phyloP scores from a whole-genome alignment of 2,113 vertebrate species.

The Nesogale talazaci region DNA sequence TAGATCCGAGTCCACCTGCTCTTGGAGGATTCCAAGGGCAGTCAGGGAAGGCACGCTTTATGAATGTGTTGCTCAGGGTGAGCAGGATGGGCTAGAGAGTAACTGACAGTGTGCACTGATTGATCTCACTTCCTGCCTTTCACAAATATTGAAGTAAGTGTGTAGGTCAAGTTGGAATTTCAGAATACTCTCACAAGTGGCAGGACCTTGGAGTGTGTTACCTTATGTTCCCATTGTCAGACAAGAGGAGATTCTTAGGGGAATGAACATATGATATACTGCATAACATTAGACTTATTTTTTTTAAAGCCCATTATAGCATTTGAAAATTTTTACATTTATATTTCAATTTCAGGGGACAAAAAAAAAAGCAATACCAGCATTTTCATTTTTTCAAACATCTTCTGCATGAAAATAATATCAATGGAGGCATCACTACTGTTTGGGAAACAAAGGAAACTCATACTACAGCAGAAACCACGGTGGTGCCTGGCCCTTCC shows the following conservation, averaged over 20 bases:
- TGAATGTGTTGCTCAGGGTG: not conserved
- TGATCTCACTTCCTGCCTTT: not conserved
- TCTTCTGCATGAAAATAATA: not conserved
- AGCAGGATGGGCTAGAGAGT: not conserved
- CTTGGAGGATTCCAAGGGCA: not conserved
- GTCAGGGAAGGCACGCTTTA: not conserved
- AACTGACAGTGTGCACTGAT: not conserved
- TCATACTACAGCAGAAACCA: not conserved
- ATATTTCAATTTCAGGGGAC: not conserved
- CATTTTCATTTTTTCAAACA: not conserved
- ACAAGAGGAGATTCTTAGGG: not conserved
- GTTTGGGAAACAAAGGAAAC: not conserved
- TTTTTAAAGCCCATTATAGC: not conserved
- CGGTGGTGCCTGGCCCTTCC: not conserved
- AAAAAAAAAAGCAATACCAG: slow-evolving; percentile 1
- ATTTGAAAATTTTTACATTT: not conserved
- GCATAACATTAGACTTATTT: not conserved
- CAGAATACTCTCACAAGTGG: not conserved
- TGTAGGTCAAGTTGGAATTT: not conserved
- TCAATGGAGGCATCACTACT: not conserved
- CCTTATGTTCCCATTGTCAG: too few relatives aligned
- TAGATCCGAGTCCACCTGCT: too few relatives aligned
- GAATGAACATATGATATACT: not conserved
- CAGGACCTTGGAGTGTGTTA: too few relatives aligned
- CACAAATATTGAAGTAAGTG: not conserved